phyloP scores from a whole-genome alignment of 2,797 vertebrate genomes.

The Cossypha dichroa region DNA sequence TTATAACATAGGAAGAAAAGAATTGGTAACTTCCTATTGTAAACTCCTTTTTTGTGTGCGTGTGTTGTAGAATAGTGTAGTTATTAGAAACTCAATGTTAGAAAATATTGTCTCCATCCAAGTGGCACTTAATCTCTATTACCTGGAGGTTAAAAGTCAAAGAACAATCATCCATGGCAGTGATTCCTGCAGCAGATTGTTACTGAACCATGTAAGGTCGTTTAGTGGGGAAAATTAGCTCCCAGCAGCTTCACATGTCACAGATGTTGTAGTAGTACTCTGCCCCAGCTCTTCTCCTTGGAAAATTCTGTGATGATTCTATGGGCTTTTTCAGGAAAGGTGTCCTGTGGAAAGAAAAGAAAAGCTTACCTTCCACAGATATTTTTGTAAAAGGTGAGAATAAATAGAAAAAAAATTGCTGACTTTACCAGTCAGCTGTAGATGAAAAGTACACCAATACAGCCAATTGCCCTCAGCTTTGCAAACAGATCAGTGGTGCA shows the following conservation, averaged over 20 bases:
- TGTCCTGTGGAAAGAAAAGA: not conserved
- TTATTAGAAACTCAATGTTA: constrained; percentile 49
- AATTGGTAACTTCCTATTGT: not conserved
- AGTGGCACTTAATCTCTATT: constrained; percentile 67
- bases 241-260: constrained; percentile 21
- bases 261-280: not conserved
- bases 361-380: not conserved
- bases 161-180: constrained; percentile 51
- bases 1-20: not conserved
- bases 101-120: constrained; percentile 43
- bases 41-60: not conserved
- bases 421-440: not conserved
- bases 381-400: not conserved
- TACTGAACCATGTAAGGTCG: constrained; percentile 42
- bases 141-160: constrained; percentile 67
- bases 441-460: not conserved
- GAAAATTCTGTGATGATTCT: not conserved
- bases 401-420: not conserved
- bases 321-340: not conserved
- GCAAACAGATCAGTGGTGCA: not conserved
- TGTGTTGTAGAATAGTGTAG: not conserved
- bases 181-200: constrained; percentile 43
- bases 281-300: not conserved
- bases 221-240: constrained; percentile 47
- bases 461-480: not conserved